A percentile compares a stretch with the other conserved stretches of the same genome.
These are phyloP conservation scores for Cinclus mexicanus DNA, from an alignment of 2,113 vertebrate species.

Conservation along the genomic window DNA sequence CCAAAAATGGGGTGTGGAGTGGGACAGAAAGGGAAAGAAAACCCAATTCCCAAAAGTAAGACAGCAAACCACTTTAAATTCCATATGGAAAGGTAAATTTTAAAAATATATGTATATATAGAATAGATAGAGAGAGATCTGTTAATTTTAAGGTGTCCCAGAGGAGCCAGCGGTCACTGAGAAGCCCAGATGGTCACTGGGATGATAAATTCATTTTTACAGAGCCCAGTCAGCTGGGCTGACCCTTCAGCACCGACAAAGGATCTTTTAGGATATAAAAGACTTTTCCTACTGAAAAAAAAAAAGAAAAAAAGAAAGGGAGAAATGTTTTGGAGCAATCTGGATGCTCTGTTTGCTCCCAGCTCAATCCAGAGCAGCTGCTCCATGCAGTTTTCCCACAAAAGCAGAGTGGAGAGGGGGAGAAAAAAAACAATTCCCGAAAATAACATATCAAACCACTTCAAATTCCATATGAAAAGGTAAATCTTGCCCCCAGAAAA, in stretches of 20 bases:
- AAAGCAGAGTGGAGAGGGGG: no score
- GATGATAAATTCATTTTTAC: background rate
- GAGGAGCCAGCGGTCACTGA: background rate
- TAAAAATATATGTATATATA: no score
- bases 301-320: background rate
- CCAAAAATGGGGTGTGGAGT: background rate
- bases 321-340: background rate
- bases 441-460: background rate
- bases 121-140: background rate
- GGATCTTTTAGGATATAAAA: background rate
- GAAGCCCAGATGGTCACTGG: background rate
- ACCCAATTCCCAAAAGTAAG: background rate
- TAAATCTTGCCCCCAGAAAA: background rate
- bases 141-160: background rate
- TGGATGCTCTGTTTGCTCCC: background rate
- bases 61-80: background rate
- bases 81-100: background rate
- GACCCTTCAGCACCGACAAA: background rate
- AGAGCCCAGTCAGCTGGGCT: background rate
- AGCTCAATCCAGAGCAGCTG: background rate
- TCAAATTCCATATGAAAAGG: no score
- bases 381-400: background rate
- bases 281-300: background rate
- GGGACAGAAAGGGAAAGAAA: background rate
- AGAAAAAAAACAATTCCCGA: background rate